phyloP scores from a whole-genome alignment of 2,888 invertebrate genomes.

The Andrena dorsata region DNA sequence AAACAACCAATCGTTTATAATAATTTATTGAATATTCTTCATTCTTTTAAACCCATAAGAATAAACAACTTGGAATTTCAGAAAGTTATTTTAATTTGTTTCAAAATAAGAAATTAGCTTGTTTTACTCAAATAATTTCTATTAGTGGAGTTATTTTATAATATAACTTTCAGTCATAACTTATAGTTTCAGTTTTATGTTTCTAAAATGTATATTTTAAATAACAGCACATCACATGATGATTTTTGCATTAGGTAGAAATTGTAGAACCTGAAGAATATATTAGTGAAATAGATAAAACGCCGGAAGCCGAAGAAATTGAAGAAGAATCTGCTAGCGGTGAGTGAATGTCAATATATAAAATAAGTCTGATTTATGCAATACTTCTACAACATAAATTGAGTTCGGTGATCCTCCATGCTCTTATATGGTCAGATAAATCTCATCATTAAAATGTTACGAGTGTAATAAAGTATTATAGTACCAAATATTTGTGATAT shows the following conservation, averaged over 20 bases:
- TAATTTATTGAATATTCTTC: background rate
- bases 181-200: background rate
- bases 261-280: slow-evolving; percentile 79
- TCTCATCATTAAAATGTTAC: slow-evolving; percentile 19
- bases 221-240: slow-evolving; percentile 8
- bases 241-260: slow-evolving; percentile 68
- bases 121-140: background rate
- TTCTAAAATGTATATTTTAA: slow-evolving; percentile 6
- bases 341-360: slow-evolving; percentile 62
- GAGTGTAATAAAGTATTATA: slow-evolving; percentile 50
- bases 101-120: background rate
- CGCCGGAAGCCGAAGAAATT: slow-evolving; percentile 77
- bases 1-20: background rate
- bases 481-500: slow-evolving; percentile 21
- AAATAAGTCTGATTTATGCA: background rate
- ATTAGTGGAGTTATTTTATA: background rate
- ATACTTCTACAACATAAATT: background rate
- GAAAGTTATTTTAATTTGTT: background rate
- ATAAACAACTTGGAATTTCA: background rate
- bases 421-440: slow-evolving; percentile 58
- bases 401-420: slow-evolving; percentile 75
- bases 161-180: background rate
- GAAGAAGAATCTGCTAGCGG: slow-evolving; percentile 82
- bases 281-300: slow-evolving; percentile 74
- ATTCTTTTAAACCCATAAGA: background rate